These are phyloP conservation scores for Drosophila rellima DNA, from an alignment of 2,888 invertebrate species.

Conservation along the genomic window DNA sequence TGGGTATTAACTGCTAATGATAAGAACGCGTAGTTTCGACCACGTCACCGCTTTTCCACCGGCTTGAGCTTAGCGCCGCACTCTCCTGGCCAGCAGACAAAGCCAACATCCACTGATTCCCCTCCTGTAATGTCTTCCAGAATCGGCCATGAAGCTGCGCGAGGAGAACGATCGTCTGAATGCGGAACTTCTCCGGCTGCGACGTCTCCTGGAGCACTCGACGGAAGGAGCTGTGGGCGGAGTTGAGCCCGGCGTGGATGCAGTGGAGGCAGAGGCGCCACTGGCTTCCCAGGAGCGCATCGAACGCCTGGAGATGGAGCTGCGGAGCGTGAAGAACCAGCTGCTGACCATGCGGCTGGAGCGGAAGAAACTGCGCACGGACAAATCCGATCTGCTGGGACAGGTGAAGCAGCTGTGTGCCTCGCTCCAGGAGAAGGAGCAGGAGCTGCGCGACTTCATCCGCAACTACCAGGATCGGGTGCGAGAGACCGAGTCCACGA, in stretches of 20 bases:
- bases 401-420: slow-evolving; percentile 98
- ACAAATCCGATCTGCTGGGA: slow-evolving; percentile 96
- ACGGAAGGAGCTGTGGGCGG: slow-evolving; percentile 88
- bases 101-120: not conserved
- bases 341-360: slow-evolving; percentile 93
- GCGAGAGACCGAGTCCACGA: slow-evolving; percentile 90
- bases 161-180: slow-evolving; percentile 92
- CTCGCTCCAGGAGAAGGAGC: slow-evolving; percentile 97
- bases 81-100: slow-evolving; percentile 13
- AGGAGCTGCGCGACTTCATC: slow-evolving; percentile 96
- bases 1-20: slow-evolving; percentile 19
- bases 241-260: slow-evolving; percentile 84
- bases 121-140: slow-evolving; percentile 56
- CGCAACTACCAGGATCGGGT: slow-evolving; percentile 96
- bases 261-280: slow-evolving; percentile 84
- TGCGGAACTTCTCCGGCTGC: slow-evolving; percentile 84
- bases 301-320: slow-evolving; percentile 86
- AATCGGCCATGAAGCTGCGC: slow-evolving; percentile 84
- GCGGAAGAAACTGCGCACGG: slow-evolving; percentile 95
- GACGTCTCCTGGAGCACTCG: slow-evolving; percentile 87
- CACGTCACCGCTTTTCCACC: slow-evolving; percentile 57
- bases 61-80: slow-evolving; percentile 65
- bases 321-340: slow-evolving; percentile 84
- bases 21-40: slow-evolving; percentile 13
- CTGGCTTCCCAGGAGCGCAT: slow-evolving; percentile 85